Conservation (phyloP, 35 echinoderm and acorn worm species). For the Heliocidaris tuberculata region DNA sequence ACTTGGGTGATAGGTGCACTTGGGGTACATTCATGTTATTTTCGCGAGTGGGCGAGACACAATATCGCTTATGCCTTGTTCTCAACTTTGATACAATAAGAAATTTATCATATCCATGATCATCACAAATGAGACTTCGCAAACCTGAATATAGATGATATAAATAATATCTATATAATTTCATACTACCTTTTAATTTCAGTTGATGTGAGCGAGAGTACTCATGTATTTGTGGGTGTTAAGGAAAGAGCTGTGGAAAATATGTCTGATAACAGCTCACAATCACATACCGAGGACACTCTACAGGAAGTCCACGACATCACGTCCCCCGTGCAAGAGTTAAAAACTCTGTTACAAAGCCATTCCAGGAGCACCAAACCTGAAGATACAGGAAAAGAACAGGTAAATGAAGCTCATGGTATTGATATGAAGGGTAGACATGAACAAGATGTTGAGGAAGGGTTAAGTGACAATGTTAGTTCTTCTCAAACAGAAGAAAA, state of each 20-base stretch:
- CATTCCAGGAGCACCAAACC: background rate
- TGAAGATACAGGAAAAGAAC: background rate
- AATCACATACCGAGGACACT: background rate
- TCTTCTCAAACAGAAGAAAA: background rate
- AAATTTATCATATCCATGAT: background rate
- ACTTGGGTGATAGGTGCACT: too few relatives aligned
- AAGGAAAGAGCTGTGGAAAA: background rate
- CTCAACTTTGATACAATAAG: background rate
- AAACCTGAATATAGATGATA: background rate
- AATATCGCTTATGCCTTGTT: too few relatives aligned
- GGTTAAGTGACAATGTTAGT: background rate
- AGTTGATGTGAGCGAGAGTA: background rate
- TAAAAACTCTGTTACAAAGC: background rate
- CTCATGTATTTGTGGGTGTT: background rate
- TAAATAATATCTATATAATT: background rate
- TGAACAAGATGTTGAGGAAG: background rate
- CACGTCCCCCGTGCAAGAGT: background rate
- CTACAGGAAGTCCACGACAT: background rate
- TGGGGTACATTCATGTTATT: too few relatives aligned
- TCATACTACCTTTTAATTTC: background rate
- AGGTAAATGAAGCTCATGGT: background rate
- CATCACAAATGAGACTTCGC: background rate
- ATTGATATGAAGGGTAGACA: background rate
- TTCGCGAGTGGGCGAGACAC: too few relatives aligned
- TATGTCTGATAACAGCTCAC: background rate